A percentile compares a stretch with the other conserved stretches of the same genome.
These are phyloP conservation scores for Sipha maydis DNA, from an alignment of 2,888 invertebrate genomes.

Conservation along the genomic window DNA sequence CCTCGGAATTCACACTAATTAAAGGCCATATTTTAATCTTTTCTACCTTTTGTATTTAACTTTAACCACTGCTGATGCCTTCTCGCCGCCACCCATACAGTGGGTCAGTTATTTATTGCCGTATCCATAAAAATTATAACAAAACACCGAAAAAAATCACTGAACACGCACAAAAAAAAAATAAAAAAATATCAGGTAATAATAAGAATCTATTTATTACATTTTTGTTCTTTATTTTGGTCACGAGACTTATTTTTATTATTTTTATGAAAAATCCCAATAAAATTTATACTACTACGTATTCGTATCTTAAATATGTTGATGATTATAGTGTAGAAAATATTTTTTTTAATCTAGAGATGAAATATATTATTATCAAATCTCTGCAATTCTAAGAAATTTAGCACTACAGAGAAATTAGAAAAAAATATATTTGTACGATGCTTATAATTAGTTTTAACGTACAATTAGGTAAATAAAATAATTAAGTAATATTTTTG, in stretches of 20 bases:
- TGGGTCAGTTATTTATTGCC: constrained; percentile 51
- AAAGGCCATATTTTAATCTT: constrained; percentile 60
- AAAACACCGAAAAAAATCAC: constrained; percentile 53
- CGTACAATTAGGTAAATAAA: too few relatives aligned
- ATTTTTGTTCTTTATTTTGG: constrained; percentile 45
- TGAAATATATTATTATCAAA: neutral
- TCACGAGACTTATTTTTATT: constrained; percentile 1
- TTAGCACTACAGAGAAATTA: too few relatives aligned
- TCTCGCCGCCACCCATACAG: neutral
- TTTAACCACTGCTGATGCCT: constrained; percentile 13
- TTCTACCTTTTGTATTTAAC: constrained; percentile 54
- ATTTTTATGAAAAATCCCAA: constrained; percentile 25
- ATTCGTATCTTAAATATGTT: constrained; percentile 1
- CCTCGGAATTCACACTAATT: constrained; percentile 53
- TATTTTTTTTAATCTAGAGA: neutral
- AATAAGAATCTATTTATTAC: constrained; percentile 52
- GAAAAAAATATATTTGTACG: too few relatives aligned
- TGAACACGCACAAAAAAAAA: neutral
- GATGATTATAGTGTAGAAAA: neutral
- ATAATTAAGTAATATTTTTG: too few relatives aligned
- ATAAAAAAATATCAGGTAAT: constrained; percentile 26
- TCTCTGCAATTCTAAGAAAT: too few relatives aligned
- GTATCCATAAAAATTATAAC: constrained; percentile 47
- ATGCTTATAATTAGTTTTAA: too few relatives aligned
- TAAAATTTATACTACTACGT: neutral